phyloP scores from a whole-genome alignment of 2,888 invertebrate genomes.

The Mesorhabditis sp. region DNA sequence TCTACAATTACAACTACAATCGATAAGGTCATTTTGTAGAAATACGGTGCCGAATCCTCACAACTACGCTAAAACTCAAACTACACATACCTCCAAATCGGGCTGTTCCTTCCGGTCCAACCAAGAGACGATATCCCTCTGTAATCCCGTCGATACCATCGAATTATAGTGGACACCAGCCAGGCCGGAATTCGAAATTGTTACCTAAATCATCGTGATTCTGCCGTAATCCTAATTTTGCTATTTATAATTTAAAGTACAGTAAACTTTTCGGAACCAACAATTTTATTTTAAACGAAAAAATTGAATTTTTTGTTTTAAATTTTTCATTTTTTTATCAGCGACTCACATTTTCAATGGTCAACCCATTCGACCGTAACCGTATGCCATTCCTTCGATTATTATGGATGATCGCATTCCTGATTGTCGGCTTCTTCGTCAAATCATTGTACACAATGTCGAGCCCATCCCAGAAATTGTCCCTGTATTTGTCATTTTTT shows the following conservation, averaged over 20 bases:
- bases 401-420: constrained; percentile 33
- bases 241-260: no score
- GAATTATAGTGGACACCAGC: constrained; percentile 91
- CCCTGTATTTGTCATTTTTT: constrained; percentile 62
- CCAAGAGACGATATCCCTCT: constrained; percentile 89
- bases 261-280: no score
- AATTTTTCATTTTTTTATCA: no score
- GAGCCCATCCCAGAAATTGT: constrained; percentile 87
- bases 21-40: no score
- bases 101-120: constrained; percentile 51
- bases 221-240: not conserved
- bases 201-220: constrained; percentile 26
- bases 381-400: constrained; percentile 70
- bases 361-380: constrained; percentile 57
- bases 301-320: no score
- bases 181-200: constrained; percentile 69
- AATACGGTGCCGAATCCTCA: not conserved
- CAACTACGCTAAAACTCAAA: constrained; percentile 6
- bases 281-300: no score
- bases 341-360: constrained; percentile 67
- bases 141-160: constrained; percentile 64
- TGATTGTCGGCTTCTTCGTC: constrained; percentile 67
- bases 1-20: no score
- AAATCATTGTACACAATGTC: constrained; percentile 91
- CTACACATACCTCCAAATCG: constrained; percentile 48